These are phyloP conservation scores for Rhyacichthys aspro DNA, from an alignment of 2,797 vertebrate genomes.

Conservation along the genomic window DNA sequence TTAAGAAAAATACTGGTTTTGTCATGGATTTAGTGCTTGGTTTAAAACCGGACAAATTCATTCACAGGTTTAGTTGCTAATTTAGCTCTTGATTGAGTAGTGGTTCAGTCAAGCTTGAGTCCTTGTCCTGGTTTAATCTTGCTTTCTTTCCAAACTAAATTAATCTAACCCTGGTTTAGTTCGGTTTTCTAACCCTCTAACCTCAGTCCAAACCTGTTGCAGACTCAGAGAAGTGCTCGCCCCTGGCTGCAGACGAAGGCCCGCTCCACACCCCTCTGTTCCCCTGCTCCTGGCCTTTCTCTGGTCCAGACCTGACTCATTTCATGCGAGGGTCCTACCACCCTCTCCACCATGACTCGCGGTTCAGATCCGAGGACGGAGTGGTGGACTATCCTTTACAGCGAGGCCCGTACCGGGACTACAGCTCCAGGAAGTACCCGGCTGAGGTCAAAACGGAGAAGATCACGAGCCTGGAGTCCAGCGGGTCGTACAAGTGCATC, in stretches of 20 bases:
- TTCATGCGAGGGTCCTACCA: slow-evolving; percentile 80
- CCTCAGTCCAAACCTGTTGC: slow-evolving; percentile 14
- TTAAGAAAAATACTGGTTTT: too few species aligned
- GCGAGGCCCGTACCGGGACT: slow-evolving; percentile 58
- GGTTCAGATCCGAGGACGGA: not conserved
- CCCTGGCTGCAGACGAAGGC: slow-evolving; percentile 84
- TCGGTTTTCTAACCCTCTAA: not conserved
- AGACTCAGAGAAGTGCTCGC: slow-evolving; percentile 90
- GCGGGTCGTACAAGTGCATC: slow-evolving; percentile 91
- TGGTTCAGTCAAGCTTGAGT: too few species aligned
- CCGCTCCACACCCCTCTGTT: slow-evolving; percentile 83
- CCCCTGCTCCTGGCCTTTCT: slow-evolving; percentile 87
- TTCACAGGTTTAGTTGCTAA: too few species aligned
- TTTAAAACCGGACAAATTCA: too few species aligned
- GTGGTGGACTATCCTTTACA: slow-evolving; percentile 46
- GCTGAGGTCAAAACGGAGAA: slow-evolving; percentile 88
- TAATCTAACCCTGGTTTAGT: too few species aligned
- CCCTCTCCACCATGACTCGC: slow-evolving; percentile 71
- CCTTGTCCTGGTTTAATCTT: too few species aligned
- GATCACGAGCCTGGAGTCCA: slow-evolving; percentile 82
- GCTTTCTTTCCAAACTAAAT: too few species aligned
- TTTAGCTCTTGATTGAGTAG: too few species aligned
- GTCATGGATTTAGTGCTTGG: too few species aligned
- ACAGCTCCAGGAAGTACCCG: not conserved
- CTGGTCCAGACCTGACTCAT: slow-evolving; percentile 85